phyloP scores from a whole-genome alignment of 1,140 invertebrate species.

The Branchinecta lynchi region DNA sequence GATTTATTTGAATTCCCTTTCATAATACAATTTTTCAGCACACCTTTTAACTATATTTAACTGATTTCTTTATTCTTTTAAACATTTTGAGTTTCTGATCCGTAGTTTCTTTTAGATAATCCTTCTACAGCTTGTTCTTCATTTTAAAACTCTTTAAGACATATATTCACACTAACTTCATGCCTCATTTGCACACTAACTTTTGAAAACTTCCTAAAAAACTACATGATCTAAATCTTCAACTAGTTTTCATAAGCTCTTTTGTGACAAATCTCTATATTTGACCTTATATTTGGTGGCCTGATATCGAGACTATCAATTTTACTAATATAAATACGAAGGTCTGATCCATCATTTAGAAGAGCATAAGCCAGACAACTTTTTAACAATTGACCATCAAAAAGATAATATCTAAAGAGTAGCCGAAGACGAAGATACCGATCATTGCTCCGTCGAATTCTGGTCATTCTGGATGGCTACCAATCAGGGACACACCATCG shows the following conservation, averaged over 20 bases:
- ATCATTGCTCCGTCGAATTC: too few species aligned
- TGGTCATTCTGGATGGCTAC: too few species aligned
- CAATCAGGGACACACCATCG: too few species aligned
- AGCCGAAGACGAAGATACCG: not conserved
- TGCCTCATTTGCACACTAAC: conserved; percentile 5
- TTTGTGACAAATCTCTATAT: conserved; percentile 3
- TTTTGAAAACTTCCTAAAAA: conserved; percentile 2
- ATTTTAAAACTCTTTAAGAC: conserved; percentile 1
- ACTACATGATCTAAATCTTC: conserved; percentile 1
- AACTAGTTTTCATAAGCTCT: conserved; percentile 9
- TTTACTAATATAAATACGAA: not conserved
- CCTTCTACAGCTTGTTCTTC: conserved; percentile 1
- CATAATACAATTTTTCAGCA: not conserved
- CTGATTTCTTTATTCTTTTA: not conserved
- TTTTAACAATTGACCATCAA: conserved; percentile 6
- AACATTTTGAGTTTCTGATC: not conserved
- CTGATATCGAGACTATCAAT: not conserved
- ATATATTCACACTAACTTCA: not conserved
- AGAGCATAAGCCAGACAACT: conserved; percentile 5
- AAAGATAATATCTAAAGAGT: not conserved
- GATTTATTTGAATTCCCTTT: too few species aligned
- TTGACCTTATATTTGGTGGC: not conserved
- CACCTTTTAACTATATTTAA: conserved; percentile 10
- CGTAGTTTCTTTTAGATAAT: not conserved
- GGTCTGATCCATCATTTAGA: conserved; percentile 6